Evolutionary conservation across 30 jellyfish, hydroid and myxozoan genomes (phyloP).

Genomic region (Calvadosia cruxmelitensis): DNA sequence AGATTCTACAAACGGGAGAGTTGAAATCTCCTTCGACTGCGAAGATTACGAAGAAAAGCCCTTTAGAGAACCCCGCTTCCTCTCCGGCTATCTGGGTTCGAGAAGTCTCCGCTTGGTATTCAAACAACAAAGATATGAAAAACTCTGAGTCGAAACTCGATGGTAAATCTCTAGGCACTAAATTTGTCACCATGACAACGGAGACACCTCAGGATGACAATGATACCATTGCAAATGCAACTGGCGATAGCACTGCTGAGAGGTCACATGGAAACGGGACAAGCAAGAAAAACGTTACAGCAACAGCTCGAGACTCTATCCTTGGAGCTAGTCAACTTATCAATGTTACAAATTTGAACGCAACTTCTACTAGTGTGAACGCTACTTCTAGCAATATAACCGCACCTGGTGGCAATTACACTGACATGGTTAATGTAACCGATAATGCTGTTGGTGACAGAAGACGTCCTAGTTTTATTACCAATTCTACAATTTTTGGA

Average conservation of each 20-base stretch:
- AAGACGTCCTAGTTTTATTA: background rate
- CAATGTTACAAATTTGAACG: background rate
- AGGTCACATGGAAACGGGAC: background rate
- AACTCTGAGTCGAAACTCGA: background rate
- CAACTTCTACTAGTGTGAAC: background rate
- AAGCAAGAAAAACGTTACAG: background rate
- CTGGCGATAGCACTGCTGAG: background rate
- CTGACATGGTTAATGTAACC: no score
- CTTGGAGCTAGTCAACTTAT: background rate
- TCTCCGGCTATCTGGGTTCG: conserved; percentile 3
- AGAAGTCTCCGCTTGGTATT: background rate
- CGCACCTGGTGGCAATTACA: background rate
- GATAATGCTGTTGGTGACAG: background rate
- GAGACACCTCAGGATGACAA: background rate
- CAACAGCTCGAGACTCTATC: background rate
- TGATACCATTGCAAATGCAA: background rate
- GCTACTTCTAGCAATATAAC: background rate
- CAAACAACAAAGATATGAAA: background rate
- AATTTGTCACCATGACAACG: background rate
- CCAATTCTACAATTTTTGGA: background rate
- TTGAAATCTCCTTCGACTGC: no score
- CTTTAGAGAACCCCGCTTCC: background rate
- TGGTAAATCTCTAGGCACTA: background rate
- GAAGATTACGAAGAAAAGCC: background rate
- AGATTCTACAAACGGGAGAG: no score